A percentile compares a stretch with the other conserved stretches of the same genome.
Conservation (phyloP, 1,140 invertebrate species). For the Coelopa frigida region DNA sequence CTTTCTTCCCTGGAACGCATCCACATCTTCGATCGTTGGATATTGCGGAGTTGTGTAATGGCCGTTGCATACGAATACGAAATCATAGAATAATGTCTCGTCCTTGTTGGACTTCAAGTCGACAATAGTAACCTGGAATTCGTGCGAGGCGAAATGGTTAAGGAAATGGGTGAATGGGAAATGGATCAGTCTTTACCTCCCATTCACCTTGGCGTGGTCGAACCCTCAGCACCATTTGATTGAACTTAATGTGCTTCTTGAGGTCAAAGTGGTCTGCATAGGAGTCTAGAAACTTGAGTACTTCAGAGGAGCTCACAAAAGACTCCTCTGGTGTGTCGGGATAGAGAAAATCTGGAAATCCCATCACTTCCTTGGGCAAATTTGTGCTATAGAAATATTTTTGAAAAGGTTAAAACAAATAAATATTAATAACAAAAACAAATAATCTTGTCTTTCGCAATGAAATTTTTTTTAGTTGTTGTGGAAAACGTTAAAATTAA, state of each 20-base stretch:
- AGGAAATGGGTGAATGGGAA: neutral
- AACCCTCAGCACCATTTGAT: conserved; percentile 42
- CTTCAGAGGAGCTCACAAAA: conserved; percentile 72
- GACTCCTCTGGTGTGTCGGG: conserved; percentile 57
- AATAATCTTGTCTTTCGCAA: neutral
- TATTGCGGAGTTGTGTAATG: conserved; percentile 65
- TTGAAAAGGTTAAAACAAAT: neutral
- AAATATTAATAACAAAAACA: neutral
- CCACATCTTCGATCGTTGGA: conserved; percentile 55
- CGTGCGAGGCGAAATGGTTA: too few species aligned
- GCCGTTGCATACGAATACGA: conserved; percentile 80
- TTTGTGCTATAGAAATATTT: conserved; percentile 65
- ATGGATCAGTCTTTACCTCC: conserved; percentile 31
- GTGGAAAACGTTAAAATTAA: neutral
- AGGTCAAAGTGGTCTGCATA: conserved; percentile 63
- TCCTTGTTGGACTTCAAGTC: conserved; percentile 51
- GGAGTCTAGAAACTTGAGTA: conserved; percentile 71
- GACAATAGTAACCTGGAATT: conserved; percentile 43
- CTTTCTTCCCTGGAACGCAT: conserved; percentile 61
- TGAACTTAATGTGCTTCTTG: conserved; percentile 30
- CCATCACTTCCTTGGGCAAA: conserved; percentile 86
- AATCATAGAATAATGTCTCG: conserved; percentile 60
- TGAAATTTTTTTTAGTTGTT: neutral
- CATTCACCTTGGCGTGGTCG: conserved; percentile 34
- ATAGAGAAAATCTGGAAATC: conserved; percentile 78